Evolutionary conservation across 2,113 vertebrate genomes (phyloP).

Genomic region (Sterna hirundo): DNA sequence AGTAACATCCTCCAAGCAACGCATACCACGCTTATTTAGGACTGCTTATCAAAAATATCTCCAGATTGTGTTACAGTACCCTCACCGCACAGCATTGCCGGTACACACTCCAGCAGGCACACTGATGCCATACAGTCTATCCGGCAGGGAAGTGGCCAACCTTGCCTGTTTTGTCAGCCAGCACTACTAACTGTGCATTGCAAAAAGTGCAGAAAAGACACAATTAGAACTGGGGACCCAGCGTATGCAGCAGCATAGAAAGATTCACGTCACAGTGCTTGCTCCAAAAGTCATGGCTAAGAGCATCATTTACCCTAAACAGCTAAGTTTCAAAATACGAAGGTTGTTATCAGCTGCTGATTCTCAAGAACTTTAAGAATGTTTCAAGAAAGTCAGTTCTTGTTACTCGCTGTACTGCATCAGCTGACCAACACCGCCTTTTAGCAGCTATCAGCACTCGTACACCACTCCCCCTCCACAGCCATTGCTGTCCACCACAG

Average conservation of each 20-base stretch:
- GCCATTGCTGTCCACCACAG: neutral
- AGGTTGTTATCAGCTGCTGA: neutral
- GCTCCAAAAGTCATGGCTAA: neutral
- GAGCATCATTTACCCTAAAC: neutral
- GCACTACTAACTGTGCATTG: neutral
- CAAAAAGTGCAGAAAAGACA: neutral
- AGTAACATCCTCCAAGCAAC: neutral
- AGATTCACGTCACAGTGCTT: neutral
- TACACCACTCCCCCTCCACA: neutral
- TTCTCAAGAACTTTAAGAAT: neutral
- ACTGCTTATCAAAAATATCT: neutral
- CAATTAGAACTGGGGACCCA: neutral
- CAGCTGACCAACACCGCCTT: neutral
- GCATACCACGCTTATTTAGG: neutral
- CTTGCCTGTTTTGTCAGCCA: neutral
- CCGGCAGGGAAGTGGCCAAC: neutral
- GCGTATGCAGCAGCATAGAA: rapidly evolving
- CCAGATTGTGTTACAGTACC: neutral
- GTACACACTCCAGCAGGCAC: neutral
- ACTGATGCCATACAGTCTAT: neutral
- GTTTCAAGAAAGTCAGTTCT: neutral
- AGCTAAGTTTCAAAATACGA: neutral
- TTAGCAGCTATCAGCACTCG: neutral
- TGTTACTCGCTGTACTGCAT: neutral
- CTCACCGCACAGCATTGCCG: neutral